These are phyloP conservation scores for Arbacia lixula DNA, from an alignment of 53 echinoderm and acorn worm genomes.

Conservation along the genomic window DNA sequence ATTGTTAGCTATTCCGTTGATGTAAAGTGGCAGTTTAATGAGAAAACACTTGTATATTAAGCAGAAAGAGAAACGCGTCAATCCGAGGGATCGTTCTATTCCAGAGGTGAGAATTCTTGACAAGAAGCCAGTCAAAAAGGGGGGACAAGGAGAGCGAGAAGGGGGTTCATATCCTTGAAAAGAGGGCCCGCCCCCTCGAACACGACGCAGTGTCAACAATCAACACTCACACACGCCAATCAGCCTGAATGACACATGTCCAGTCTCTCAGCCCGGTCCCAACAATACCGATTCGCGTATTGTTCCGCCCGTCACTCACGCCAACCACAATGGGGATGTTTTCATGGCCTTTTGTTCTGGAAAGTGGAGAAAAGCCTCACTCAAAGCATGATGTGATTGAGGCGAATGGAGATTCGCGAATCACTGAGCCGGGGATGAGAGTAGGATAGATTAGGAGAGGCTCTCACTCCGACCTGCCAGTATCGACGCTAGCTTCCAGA, in stretches of 20 bases:
- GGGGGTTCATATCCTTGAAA: too few species aligned
- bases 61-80: background rate
- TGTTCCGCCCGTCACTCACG: conserved; percentile 46
- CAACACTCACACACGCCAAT: conserved; percentile 44
- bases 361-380: conserved; percentile 2
- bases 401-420: conserved; percentile 16
- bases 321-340: conserved; percentile 25
- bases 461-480: background rate
- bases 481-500: background rate
- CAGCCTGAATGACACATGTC: conserved; percentile 32
- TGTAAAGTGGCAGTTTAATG: background rate
- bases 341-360: conserved; percentile 13
- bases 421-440: conserved; percentile 7
- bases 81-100: conserved; percentile 10
- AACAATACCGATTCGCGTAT: conserved; percentile 29
- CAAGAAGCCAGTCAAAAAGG: conserved; percentile 18
- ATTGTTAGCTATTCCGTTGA: too few species aligned
- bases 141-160: too few species aligned
- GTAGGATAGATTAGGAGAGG: conserved; percentile 3
- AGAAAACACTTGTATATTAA: background rate
- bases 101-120: conserved; percentile 1
- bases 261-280: conserved; percentile 11
- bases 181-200: conserved; percentile 47
- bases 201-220: conserved; percentile 16
- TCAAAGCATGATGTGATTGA: conserved; percentile 42